A percentile compares a stretch with the other conserved stretches of the same genome.
Conservation (phyloP, 2,888 invertebrate genomes). For the Lottia scabra region DNA sequence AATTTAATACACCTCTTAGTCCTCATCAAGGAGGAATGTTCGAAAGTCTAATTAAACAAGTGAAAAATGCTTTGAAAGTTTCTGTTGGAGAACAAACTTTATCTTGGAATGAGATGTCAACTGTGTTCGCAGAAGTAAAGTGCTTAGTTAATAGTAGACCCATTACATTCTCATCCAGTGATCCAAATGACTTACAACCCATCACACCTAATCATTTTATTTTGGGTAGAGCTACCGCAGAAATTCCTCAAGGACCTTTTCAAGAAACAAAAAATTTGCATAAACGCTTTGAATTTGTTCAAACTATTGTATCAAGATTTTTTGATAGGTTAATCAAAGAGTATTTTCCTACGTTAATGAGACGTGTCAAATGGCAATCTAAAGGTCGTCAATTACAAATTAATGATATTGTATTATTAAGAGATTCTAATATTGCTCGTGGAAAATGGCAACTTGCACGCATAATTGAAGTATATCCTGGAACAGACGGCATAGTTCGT, state of each 20-base stretch:
- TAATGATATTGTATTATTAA: conserved; percentile 15
- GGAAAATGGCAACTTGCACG: conserved; percentile 16
- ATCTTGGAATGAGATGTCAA: conserved; percentile 19
- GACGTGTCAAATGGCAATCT: conserved; percentile 10
- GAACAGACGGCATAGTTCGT: conserved; percentile 10
- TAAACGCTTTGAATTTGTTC: conserved; percentile 22
- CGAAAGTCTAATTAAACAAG: conserved; percentile 18
- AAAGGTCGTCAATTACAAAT: conserved; percentile 15
- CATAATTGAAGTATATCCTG: conserved; percentile 14
- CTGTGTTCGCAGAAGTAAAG: conserved; percentile 13
- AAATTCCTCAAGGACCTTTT: conserved; percentile 18
- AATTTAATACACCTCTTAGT: conserved; percentile 9
- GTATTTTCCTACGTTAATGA: conserved; percentile 18
- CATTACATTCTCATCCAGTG: conserved; percentile 10
- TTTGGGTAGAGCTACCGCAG: conserved; percentile 13
- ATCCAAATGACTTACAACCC: conserved; percentile 14
- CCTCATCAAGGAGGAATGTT: conserved; percentile 24
- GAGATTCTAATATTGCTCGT: background rate
- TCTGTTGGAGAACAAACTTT: conserved; percentile 13
- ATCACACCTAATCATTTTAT: conserved; percentile 24
- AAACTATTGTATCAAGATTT: conserved; percentile 8
- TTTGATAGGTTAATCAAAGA: conserved; percentile 17
- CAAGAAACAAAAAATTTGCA: background rate
- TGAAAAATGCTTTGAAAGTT: conserved; percentile 11
- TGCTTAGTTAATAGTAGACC: conserved; percentile 23